These are phyloP conservation scores for Electrophaes corylata DNA, from an alignment of 2,888 invertebrate species.

Conservation along the genomic window DNA sequence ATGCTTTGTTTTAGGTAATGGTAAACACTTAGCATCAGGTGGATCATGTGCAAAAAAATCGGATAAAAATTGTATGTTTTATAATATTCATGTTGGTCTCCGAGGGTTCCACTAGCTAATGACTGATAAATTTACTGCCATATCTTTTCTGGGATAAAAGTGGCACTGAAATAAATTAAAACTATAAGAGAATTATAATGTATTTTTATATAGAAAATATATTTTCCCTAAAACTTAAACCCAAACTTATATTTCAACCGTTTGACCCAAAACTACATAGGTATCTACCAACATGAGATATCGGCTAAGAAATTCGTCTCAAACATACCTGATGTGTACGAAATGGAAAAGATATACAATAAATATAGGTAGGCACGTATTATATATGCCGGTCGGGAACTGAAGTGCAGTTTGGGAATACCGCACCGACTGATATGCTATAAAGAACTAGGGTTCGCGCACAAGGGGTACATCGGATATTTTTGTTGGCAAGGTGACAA, in stretches of 20 bases:
- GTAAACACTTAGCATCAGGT: too few species aligned
- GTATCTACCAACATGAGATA: slow-evolving; percentile 45
- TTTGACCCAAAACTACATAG: slow-evolving; percentile 17
- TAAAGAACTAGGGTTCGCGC: slow-evolving; percentile 65
- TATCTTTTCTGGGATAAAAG: too few species aligned
- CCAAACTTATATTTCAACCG: neutral
- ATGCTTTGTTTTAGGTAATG: too few species aligned
- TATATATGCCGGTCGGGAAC: slow-evolving; percentile 65
- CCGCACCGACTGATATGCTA: slow-evolving; percentile 81
- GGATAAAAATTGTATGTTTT: too few species aligned
- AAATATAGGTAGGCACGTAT: slow-evolving; percentile 43
- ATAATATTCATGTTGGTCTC: too few species aligned
- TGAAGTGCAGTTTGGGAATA: slow-evolving; percentile 84
- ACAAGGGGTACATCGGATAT: slow-evolving; percentile 47
- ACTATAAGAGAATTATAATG: too few species aligned
- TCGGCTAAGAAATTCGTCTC: slow-evolving; percentile 58
- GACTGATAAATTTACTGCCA: too few species aligned
- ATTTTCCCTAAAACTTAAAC: too few species aligned
- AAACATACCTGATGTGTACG: slow-evolving; percentile 69
- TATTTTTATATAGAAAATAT: too few species aligned
- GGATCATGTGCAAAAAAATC: too few species aligned
- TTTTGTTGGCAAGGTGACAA: slow-evolving; percentile 30
- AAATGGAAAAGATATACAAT: slow-evolving; percentile 51
- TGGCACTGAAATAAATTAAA: too few species aligned
- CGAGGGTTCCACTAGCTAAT: too few species aligned